Evolutionary conservation across 2,888 invertebrate species (phyloP).

Genomic region (Diadromus collaris): DNA sequence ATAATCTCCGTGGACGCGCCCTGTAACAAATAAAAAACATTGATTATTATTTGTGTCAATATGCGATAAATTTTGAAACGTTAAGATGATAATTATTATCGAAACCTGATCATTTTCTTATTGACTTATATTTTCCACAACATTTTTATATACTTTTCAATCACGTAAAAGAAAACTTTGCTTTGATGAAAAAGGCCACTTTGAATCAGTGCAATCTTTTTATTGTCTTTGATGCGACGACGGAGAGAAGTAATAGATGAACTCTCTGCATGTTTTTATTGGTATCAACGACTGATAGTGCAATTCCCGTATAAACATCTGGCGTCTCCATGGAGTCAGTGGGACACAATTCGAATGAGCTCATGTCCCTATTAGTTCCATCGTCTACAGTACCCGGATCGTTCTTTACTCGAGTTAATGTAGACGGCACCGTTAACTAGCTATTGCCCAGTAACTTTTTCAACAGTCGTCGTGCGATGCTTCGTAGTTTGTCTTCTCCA

Average conservation of each 20-base stretch:
- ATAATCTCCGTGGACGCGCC: not conserved
- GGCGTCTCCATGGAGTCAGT: constrained; percentile 27
- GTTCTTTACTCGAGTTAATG: constrained; percentile 25
- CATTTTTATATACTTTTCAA: not conserved
- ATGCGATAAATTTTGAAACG: not conserved
- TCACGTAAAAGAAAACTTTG: not conserved
- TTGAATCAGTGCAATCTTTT: not conserved
- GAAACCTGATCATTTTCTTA: not conserved
- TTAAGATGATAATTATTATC: not conserved
- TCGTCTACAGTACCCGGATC: constrained; percentile 21
- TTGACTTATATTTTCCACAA: not conserved
- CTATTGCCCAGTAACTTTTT: constrained; percentile 46
- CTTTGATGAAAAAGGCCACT: not conserved
- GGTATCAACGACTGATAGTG: constrained; percentile 22
- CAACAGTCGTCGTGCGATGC: constrained; percentile 14
- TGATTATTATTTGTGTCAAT: not conserved
- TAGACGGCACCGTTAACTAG: constrained; percentile 37
- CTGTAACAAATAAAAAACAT: not conserved
- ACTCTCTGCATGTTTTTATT: constrained; percentile 18
- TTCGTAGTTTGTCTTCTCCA: constrained; percentile 22
- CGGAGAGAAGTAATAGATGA: not conserved
- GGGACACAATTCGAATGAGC: constrained; percentile 45
- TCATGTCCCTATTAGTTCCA: constrained; percentile 44
- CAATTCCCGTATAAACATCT: constrained; percentile 32
- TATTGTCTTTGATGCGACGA: not conserved